A percentile compares a stretch with the other conserved stretches of the same genome.
phyloP scores from a whole-genome alignment of 2,797 vertebrate genomes.

The Rachycentron canadum region DNA sequence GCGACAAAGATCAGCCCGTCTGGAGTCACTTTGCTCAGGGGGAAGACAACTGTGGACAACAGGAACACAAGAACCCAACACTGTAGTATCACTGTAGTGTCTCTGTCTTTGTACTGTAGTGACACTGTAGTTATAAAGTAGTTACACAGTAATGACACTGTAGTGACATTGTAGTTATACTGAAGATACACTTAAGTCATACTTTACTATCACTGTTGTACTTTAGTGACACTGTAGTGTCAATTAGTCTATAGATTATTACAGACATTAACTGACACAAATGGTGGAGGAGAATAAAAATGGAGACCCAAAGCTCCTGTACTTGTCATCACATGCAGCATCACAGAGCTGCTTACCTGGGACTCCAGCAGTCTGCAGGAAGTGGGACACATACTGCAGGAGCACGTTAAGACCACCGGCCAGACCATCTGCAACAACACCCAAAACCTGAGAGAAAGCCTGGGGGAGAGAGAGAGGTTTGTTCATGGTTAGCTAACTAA shows the following conservation, averaged over 20 bases:
- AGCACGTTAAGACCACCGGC: conserved; percentile 54
- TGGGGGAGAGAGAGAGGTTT: background rate
- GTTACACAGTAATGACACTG: too few species aligned
- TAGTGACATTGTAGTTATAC: too few species aligned
- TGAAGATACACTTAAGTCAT: too few species aligned
- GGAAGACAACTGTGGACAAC: conserved; percentile 60
- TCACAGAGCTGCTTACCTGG: conserved; percentile 47
- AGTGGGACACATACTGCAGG: conserved; percentile 36
- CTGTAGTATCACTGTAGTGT: background rate
- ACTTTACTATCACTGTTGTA: too few species aligned
- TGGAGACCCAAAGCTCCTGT: too few species aligned
- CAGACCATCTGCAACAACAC: conserved; percentile 30
- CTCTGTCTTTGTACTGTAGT: too few species aligned
- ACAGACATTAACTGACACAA: too few species aligned
- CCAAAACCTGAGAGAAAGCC: conserved; percentile 69
- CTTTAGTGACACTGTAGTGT: too few species aligned
- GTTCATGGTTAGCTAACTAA: background rate
- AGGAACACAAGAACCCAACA: background rate
- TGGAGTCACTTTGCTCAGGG: conserved; percentile 69
- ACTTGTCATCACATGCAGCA: too few species aligned
- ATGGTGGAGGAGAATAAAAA: too few species aligned
- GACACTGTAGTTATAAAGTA: too few species aligned
- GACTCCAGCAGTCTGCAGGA: conserved; percentile 61
- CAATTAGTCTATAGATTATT: too few species aligned
- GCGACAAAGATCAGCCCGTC: conserved; percentile 77